Evolutionary conservation across 2,888 invertebrate species (phyloP).

Genomic region (Theretra japonica): DNA sequence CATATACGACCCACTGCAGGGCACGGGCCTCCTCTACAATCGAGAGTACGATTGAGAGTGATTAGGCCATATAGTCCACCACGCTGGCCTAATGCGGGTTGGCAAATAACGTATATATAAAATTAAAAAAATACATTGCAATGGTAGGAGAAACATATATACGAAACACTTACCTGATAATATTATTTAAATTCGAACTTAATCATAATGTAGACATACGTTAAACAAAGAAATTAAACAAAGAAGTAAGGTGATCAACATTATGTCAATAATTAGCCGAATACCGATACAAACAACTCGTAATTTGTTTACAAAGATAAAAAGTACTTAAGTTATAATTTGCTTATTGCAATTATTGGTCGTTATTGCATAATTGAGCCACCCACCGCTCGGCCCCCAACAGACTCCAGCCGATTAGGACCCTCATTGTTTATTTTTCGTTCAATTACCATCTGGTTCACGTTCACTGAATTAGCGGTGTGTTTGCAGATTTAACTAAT

Average conservation of each 20-base stretch:
- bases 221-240: background rate
- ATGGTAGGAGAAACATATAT: too few relatives aligned
- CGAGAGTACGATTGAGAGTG: too few relatives aligned
- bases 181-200: too few relatives aligned
- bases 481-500: constrained; percentile 59
- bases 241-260: background rate
- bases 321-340: constrained; percentile 51
- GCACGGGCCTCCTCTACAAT: too few relatives aligned
- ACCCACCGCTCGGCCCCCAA: constrained; percentile 74
- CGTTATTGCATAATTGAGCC: constrained; percentile 81
- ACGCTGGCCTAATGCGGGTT: too few relatives aligned
- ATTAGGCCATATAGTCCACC: too few relatives aligned
- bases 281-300: background rate
- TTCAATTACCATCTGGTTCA: constrained; percentile 73
- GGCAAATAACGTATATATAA: too few relatives aligned
- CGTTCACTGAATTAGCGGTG: constrained; percentile 56
- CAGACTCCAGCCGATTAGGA: constrained; percentile 61
- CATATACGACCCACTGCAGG: too few relatives aligned
- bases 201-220: too few relatives aligned
- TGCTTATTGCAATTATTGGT: constrained; percentile 57
- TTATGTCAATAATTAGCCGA: background rate
- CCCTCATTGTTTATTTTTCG: constrained; percentile 75
- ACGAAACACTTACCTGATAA: too few relatives aligned
- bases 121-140: too few relatives aligned
- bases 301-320: constrained; percentile 7